Evolutionary conservation across 2,797 vertebrate genomes (phyloP), one percentile per base, ranked within the genome.

Genomic region (Alauda arvensis): DNA sequence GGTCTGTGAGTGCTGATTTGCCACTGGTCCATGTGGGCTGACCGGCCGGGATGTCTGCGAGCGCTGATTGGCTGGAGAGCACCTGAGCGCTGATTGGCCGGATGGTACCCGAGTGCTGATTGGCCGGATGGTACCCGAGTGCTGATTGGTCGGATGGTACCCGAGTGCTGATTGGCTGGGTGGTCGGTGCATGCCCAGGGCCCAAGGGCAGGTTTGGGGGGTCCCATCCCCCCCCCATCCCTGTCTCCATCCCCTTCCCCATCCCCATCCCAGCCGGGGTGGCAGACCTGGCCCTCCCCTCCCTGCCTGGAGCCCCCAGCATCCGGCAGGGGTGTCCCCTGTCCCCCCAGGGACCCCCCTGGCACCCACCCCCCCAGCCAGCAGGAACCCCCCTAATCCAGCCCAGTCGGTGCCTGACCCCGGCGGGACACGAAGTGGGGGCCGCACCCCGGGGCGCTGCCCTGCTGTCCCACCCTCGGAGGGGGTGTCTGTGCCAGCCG

Each of bases 111-210:
- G 31, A 21, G 24, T 1, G 7, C 24, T 52, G 74, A 71, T 71
- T 77, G 72, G 70, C 18, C 0, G 1, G n/a, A 16, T 28, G 17
- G 7, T 29, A n/a, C 8, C 7, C 19, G 31, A 21, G 24, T 1
- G 7, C 24, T 52, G 74, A 71, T 71, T 77, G 72, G 70, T 7
- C 8, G 23, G 14, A 9, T 28, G 12, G 7, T 5, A 31, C 15
- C 29, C 0, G 1, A 37, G 40, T 2, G 3, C 10, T 49, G 56
- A 60, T 79, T 69, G 55, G 66, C 23, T 4, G 28, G 2, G 24
- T 10, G 2, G 4, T 11, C 42, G 0, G 10, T 12, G 23, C 10
- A 9, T 8, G 10, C 15, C 40, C 33, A 2, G 7, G 26, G 17
- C 13, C 18, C 65, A 62, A 37, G 65, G 49, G 34, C 56, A 37